These are phyloP conservation scores for Charadrius vociferus DNA, from an alignment of 2,113 vertebrate species.

Conservation along the genomic window DNA sequence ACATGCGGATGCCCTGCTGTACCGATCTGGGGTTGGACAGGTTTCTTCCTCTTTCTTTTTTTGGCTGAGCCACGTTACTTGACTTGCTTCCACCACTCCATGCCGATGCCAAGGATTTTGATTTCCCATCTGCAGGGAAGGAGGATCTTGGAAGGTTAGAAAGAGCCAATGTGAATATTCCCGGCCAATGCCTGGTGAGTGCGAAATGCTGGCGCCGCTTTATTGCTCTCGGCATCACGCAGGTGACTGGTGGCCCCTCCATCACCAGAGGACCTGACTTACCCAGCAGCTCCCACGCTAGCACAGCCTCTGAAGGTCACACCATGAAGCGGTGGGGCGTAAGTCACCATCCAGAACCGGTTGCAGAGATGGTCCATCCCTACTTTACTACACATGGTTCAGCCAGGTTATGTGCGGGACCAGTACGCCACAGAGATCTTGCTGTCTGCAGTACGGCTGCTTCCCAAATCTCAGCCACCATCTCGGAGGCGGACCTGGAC, in stretches of 20 bases:
- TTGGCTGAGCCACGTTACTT: neutral
- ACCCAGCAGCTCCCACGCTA: neutral
- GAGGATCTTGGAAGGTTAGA: slow-evolving; percentile 24
- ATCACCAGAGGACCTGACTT: neutral
- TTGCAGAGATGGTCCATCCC: fast-evolving
- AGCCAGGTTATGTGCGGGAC: fast-evolving
- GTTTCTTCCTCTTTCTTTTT: neutral
- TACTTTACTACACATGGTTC: neutral
- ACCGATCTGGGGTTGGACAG: neutral
- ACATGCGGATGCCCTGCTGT: fast-evolving
- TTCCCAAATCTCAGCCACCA: neutral
- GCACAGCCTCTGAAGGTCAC: neutral
- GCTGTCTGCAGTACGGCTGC: neutral
- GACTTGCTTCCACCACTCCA: slow-evolving; percentile 14
- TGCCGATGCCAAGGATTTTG: slow-evolving; percentile 27
- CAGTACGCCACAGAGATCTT: neutral
- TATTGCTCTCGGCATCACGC: fast-evolving
- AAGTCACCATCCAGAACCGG: neutral
- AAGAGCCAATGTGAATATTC: neutral
- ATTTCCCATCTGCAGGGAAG: slow-evolving; percentile 49
- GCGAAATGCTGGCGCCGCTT: neutral
- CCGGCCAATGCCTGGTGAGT: neutral
- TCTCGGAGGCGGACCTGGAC: neutral
- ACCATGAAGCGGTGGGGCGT: fast-evolving
- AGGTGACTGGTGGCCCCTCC: neutral